Evolutionary conservation across 2,113 vertebrate genomes (phyloP).

Genomic region (Sisor rabdophorus): DNA sequence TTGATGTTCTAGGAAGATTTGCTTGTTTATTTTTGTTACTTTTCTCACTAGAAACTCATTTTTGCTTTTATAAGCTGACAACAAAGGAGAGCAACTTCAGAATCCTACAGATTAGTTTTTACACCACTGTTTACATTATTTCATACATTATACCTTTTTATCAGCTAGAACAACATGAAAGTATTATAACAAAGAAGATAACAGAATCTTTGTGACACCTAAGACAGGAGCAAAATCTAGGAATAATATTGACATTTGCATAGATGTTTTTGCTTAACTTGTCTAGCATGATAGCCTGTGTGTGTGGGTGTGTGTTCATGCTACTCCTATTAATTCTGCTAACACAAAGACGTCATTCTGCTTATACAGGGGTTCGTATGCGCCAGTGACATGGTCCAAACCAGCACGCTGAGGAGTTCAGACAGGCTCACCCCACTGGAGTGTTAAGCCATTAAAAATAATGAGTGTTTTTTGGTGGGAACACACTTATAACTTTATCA

Average conservation of each 20-base stretch:
- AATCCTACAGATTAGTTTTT: neutral
- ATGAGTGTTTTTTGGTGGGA: conserved; percentile 69
- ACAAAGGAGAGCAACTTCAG: neutral
- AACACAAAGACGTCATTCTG: conserved; percentile 81
- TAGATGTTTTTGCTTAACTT: too few species aligned
- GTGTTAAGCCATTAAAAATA: conserved; percentile 87
- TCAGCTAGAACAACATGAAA: neutral
- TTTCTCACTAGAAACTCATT: neutral
- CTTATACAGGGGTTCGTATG: conserved; percentile 56
- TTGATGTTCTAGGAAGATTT: neutral
- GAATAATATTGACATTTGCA: conserved; percentile 38
- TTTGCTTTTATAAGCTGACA: neutral
- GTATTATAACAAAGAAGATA: neutral
- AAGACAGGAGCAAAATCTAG: neutral
- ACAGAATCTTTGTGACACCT: neutral
- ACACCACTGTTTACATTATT: neutral
- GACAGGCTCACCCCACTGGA: conserved; percentile 76
- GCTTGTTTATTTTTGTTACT: neutral
- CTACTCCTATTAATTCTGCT: conserved; percentile 64
- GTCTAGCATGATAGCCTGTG: too few species aligned
- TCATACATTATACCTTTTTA: neutral
- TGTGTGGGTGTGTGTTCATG: conserved; percentile 19
- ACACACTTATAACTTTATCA: conserved; percentile 45
- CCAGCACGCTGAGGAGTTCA: conserved; percentile 68
- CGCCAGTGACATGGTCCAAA: conserved; percentile 69